Conservation (phyloP, 2,888 invertebrate species). For the Crocallis elinguaria region DNA sequence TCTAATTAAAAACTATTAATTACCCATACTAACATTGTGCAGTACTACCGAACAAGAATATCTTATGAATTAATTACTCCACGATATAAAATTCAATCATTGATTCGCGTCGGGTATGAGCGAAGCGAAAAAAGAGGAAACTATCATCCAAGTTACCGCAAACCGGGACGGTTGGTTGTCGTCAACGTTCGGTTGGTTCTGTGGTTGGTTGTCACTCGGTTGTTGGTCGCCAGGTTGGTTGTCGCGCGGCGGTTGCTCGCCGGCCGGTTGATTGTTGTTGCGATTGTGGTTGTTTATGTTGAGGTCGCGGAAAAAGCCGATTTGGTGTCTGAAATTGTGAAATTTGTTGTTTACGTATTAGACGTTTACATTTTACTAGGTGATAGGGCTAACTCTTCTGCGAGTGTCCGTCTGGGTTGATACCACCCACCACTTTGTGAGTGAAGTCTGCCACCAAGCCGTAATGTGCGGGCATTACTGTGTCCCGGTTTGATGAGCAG, state of each 20-base stretch:
- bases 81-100: conserved; percentile 19
- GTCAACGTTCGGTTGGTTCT: conserved; percentile 21
- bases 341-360: background rate
- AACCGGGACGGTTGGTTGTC: conserved; percentile 81
- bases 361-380: no score
- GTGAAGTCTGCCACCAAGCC: no score
- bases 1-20: no score
- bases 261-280: conserved; percentile 30
- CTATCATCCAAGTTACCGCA: conserved; percentile 94
- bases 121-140: conserved; percentile 97
- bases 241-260: conserved; percentile 21
- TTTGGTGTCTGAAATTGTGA: conserved; percentile 85
- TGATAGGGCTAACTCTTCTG: no score
- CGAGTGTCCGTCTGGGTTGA: no score
- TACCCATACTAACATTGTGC: conserved; percentile 3
- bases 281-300: conserved; percentile 59
- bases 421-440: no score
- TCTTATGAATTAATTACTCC: background rate
- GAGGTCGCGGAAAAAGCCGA: conserved; percentile 89
- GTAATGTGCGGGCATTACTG: no score
- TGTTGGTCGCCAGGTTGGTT: conserved; percentile 15
- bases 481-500: no score
- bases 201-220: conserved; percentile 20
- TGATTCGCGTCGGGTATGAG: conserved; percentile 94
- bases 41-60: conserved; percentile 1